Conservation (phyloP, 2,888 invertebrate genomes). For the Reticulitermes lucifugus region DNA sequence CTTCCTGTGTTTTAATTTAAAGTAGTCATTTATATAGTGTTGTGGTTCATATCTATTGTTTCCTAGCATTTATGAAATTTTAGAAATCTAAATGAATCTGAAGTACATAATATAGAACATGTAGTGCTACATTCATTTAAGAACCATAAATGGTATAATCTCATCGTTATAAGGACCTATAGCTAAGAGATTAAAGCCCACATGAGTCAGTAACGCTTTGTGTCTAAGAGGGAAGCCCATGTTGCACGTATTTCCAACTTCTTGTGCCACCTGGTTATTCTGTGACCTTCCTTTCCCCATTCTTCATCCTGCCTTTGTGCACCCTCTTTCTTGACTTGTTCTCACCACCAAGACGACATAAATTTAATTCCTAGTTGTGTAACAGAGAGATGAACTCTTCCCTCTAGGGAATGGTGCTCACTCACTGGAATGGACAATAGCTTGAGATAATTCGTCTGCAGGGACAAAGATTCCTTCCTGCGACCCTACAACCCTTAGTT, state of each 20-base stretch:
- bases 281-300: neutral
- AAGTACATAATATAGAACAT: too few species aligned
- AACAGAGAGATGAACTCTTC: slow-evolving; percentile 23
- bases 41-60: too few species aligned
- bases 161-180: too few species aligned
- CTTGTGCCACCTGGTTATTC: neutral
- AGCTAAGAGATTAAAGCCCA: too few species aligned
- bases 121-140: too few species aligned
- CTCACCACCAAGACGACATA: slow-evolving; percentile 2
- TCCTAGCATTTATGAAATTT: too few species aligned
- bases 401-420: neutral
- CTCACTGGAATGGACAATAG: slow-evolving; percentile 22
- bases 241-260: neutral
- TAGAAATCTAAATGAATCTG: too few species aligned
- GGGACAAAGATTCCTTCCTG: neutral
- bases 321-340: slow-evolving; percentile 7
- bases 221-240: too few species aligned
- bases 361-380: slow-evolving; percentile 19
- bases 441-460: slow-evolving; percentile 21
- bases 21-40: too few species aligned
- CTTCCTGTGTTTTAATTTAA: too few species aligned
- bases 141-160: too few species aligned
- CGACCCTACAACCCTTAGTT: neutral
- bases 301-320: neutral
- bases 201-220: too few species aligned